Evolutionary conservation across 2,113 vertebrate species (phyloP), one percentile per base, ranked within the genome.

Genomic region (Cercopithecus mona): DNA sequence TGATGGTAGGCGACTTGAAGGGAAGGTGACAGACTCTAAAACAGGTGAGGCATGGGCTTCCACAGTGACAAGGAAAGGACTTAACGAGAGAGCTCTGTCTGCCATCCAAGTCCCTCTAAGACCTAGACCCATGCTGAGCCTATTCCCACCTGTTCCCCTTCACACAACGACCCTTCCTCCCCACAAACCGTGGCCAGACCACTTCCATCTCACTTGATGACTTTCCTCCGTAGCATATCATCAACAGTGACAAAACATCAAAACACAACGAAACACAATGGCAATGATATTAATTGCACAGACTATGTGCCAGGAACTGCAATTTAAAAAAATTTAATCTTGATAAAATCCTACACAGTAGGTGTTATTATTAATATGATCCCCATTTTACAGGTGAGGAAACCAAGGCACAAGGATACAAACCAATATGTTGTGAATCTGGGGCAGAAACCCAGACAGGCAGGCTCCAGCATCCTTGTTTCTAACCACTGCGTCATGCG

Each of bases 401-500:
- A 84, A 61, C 17, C 23, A 40, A 96, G 64, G 87, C 11, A 72
- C 43, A 38, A 50, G 76, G 45, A 68, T 30, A 87, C 25, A 13
- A 72, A 48, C 16, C 6, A 38, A 38, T 4, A 30, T 0, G 4
- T 10, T 45, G 23, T 16, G 23, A 68, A 68, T 52, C n/a, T 43
- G 83, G 72, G 85, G 57, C 6, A 57, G 66, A 79, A 91, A 79
- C 40, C 50, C 78, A 75, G n/a, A 59, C 4, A 23, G 38, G 57
- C 2, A 6, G 57, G 35, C 18, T 61, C 45, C 3, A 18, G 25
- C 10, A 43, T 6, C 83, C 76, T 55, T 20, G 38, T n/a, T 25
- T 76, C 78, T 80, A 35, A 59, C 27, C 16, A 11, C 35, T 2
- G 25, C 3, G 0, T 10, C 6, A 6, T 0, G 12, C 16, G 1